These are phyloP conservation scores for Corapipo altera DNA, from an alignment of 2,113 vertebrate genomes.

Conservation along the genomic window DNA sequence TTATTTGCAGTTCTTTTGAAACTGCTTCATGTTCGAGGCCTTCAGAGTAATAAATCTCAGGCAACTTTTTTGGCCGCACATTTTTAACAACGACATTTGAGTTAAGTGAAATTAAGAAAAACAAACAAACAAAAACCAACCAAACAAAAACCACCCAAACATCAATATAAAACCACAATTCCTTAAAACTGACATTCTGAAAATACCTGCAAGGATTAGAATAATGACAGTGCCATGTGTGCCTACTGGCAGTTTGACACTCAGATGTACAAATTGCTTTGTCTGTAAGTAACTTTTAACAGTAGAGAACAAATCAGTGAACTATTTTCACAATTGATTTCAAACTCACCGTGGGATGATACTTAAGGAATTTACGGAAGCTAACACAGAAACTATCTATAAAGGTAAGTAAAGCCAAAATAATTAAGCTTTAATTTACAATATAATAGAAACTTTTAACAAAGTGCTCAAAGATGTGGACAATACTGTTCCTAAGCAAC, in stretches of 20 bases:
- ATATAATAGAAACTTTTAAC: background rate
- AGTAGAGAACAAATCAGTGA: background rate
- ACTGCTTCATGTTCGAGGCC: background rate
- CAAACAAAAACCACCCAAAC: background rate
- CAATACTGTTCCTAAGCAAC: background rate
- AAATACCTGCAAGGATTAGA: background rate
- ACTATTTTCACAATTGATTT: background rate
- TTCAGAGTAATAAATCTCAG: background rate
- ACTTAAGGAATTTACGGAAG: background rate
- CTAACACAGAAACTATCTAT: background rate
- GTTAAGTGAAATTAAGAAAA: background rate
- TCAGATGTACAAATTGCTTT: background rate
- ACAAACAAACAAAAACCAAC: background rate
- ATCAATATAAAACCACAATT: background rate
- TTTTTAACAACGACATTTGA: background rate
- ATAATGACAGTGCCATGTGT: background rate
- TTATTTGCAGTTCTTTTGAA: background rate
- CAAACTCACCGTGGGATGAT: background rate
- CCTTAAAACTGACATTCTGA: background rate
- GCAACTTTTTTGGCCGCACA: background rate
- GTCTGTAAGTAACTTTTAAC: background rate
- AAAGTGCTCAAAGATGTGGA: background rate
- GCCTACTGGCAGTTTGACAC: background rate
- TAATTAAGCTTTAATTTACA: background rate
- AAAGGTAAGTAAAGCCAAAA: background rate